Percentiles rank a stretch among this genome's conserved stretches.
Evolutionary conservation across 2,888 invertebrate genomes (phyloP).

Genomic region (Ochropacha duplaris): DNA sequence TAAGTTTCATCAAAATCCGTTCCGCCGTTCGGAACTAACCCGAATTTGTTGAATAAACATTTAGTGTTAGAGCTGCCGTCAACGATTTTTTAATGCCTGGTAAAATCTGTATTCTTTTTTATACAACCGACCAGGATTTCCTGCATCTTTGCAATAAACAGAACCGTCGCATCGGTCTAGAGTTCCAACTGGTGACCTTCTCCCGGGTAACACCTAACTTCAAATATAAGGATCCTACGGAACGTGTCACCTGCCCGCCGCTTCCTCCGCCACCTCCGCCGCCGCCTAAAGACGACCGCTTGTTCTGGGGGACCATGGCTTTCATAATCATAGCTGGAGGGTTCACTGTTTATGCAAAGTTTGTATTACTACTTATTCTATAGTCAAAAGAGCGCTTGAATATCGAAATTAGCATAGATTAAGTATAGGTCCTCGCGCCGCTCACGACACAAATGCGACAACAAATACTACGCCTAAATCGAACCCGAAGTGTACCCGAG

Average conservation of each 20-base stretch:
- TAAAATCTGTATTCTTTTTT: too few relatives aligned
- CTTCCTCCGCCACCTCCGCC: conserved; percentile 48
- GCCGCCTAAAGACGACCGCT: conserved; percentile 52
- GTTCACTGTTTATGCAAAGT: conserved; percentile 63
- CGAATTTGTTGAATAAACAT: too few relatives aligned
- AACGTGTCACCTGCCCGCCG: conserved; percentile 49
- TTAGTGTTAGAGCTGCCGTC: too few relatives aligned
- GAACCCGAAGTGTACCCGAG: too few relatives aligned
- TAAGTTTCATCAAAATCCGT: too few relatives aligned
- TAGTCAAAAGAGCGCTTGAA: too few relatives aligned
- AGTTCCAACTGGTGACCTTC: conserved; percentile 33
- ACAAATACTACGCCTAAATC: too few relatives aligned
- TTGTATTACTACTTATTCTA: conserved; percentile 18
- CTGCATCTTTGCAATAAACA: conserved; percentile 7
- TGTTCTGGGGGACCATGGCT: conserved; percentile 56
- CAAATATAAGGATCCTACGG: conserved; percentile 35
- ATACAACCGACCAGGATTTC: not conserved
- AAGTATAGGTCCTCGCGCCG: too few relatives aligned
- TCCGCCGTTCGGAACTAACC: too few relatives aligned
- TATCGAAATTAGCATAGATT: too few relatives aligned
- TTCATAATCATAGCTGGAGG: conserved; percentile 44
- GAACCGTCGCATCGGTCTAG: conserved; percentile 32
- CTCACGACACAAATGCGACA: too few relatives aligned
- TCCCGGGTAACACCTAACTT: conserved; percentile 20
- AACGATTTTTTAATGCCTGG: too few relatives aligned